Conservation (phyloP, 1,140 invertebrate species). For the Zaprionus gabonicus region DNA sequence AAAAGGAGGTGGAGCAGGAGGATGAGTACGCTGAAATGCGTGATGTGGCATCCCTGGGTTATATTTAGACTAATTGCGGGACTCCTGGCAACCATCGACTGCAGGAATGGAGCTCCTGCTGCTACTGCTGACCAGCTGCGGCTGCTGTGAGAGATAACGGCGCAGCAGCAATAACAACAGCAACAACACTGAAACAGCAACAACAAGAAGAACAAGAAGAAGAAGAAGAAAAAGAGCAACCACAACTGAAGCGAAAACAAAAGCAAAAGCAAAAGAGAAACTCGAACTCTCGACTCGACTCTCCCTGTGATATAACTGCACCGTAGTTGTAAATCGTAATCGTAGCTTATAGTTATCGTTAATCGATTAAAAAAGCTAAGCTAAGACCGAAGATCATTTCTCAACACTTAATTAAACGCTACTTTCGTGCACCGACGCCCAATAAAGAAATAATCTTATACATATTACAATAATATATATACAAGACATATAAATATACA, state of each 20-base stretch:
- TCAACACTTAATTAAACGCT: slow-evolving; percentile 36
- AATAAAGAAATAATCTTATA: slow-evolving; percentile 15
- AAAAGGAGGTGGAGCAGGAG: background rate
- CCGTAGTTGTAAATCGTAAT: slow-evolving; percentile 71
- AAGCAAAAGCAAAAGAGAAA: slow-evolving; percentile 32
- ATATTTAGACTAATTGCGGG: slow-evolving; percentile 75
- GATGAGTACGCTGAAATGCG: slow-evolving; percentile 45
- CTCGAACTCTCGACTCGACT: slow-evolving; percentile 60
- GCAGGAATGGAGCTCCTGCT: slow-evolving; percentile 36
- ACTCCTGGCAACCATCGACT: slow-evolving; percentile 44
- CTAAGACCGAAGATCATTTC: slow-evolving; percentile 32
- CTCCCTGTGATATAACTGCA: slow-evolving; percentile 83
- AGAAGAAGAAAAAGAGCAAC: slow-evolving; percentile 46
- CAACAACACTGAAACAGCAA: slow-evolving; percentile 25
- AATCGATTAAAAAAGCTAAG: slow-evolving; percentile 69
- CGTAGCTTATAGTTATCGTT: slow-evolving; percentile 71
- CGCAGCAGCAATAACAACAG: slow-evolving; percentile 17
- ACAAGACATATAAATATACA: slow-evolving; percentile 27
- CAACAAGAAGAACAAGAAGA: background rate
- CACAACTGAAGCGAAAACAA: slow-evolving; percentile 31
- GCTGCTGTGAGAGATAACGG: slow-evolving; percentile 65
- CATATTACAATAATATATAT: slow-evolving; percentile 27
- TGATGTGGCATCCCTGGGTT: slow-evolving; percentile 59
- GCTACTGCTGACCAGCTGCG: slow-evolving; percentile 40
- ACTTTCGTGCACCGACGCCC: slow-evolving; percentile 35